Percentiles rank a stretch among this genome's conserved stretches.
Conservation (phyloP, 2,888 invertebrate genomes). For the Xanthorhoe designata region DNA sequence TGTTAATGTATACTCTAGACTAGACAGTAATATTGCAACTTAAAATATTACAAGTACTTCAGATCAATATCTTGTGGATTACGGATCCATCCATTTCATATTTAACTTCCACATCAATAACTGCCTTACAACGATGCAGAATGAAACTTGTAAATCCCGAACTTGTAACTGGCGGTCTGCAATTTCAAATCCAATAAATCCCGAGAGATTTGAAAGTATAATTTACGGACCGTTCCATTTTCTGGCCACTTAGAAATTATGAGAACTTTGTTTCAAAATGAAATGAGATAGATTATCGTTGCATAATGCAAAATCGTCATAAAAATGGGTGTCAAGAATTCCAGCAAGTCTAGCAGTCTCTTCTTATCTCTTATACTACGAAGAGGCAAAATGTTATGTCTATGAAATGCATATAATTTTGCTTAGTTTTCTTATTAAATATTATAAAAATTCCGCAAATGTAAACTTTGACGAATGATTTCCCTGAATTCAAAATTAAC, state of each 20-base stretch:
- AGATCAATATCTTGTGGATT: background rate
- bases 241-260: conserved; percentile 39
- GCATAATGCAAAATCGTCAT: conserved; percentile 7
- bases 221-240: conserved; percentile 43
- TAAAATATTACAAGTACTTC: background rate
- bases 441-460: background rate
- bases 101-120: conserved; percentile 4
- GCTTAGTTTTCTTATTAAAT: too few relatives aligned
- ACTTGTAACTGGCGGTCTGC: conserved; percentile 41
- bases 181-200: conserved; percentile 48
- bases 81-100: background rate
- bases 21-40: background rate
- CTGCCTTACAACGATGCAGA: conserved; percentile 15
- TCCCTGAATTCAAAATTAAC: background rate
- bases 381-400: too few relatives aligned
- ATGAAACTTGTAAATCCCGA: conserved; percentile 36
- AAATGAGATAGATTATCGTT: conserved; percentile 34
- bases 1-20: too few relatives aligned
- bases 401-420: too few relatives aligned
- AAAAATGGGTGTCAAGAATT: background rate
- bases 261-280: conserved; percentile 35
- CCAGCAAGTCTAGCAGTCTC: background rate
- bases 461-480: background rate
- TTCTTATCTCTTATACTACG: background rate
- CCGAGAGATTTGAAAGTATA: conserved; percentile 44